A percentile compares a stretch with the other conserved stretches of the same genome.
These are phyloP conservation scores for Stictonetta naevosa DNA, from an alignment of 2,113 vertebrate genomes.

Conservation along the genomic window DNA sequence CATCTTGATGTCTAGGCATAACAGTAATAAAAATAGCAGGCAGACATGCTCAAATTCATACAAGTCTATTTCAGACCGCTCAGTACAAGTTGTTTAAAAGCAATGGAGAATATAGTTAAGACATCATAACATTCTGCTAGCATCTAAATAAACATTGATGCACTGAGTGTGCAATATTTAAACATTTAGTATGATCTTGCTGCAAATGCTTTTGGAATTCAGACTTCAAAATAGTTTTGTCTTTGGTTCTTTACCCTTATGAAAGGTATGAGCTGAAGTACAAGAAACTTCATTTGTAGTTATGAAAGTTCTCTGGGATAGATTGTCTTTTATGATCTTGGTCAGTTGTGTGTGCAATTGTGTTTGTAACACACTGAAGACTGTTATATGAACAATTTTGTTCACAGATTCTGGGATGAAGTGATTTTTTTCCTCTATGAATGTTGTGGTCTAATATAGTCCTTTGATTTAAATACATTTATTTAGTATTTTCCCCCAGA, in stretches of 20 bases:
- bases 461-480: not conserved
- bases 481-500: not conserved
- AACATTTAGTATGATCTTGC: no score
- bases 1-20: not conserved
- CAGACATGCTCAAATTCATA: not conserved
- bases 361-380: not conserved
- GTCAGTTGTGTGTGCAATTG: not conserved
- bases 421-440: not conserved
- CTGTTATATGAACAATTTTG: not conserved
- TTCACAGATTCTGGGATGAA: not conserved
- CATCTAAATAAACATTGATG: not conserved
- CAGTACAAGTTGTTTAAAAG: not conserved
- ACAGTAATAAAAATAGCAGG: not conserved
- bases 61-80: not conserved
- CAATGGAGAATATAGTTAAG: not conserved
- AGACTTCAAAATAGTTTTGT: not conserved
- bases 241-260: not conserved
- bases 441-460: not conserved
- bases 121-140: not conserved
- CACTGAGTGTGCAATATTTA: not conserved
- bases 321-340: not conserved
- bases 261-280: not conserved
- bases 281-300: not conserved
- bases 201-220: not conserved
- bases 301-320: not conserved